A percentile compares a stretch with the other conserved stretches of the same genome.
These are phyloP conservation scores for Hiodon alosoides DNA, from an alignment of 2,113 vertebrate genomes.

Conservation along the genomic window DNA sequence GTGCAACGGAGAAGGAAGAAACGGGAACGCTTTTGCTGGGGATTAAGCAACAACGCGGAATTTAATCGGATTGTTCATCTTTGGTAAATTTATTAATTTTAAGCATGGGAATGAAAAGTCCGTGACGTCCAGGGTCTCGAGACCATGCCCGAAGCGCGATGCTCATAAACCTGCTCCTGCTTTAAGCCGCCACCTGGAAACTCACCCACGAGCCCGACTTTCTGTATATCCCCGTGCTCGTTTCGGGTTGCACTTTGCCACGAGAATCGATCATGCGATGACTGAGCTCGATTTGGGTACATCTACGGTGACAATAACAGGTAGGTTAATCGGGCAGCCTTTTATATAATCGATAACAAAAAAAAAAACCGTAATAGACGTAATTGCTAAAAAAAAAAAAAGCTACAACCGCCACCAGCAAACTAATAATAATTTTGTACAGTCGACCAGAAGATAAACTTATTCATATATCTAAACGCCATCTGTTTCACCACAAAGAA, in stretches of 20 bases:
- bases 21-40: conserved; percentile 4
- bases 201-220: conserved; percentile 40
- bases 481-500: too few relatives aligned
- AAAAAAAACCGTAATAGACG: conserved; percentile 4
- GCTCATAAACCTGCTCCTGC: conserved; percentile 41
- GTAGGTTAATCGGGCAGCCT: conserved; percentile 42
- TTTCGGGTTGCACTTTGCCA: conserved; percentile 49
- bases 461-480: too few relatives aligned
- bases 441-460: too few relatives aligned
- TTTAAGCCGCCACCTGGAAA: conserved; percentile 55
- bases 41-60: conserved; percentile 4
- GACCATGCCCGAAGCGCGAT: conserved; percentile 40
- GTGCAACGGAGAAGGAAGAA: conserved; percentile 16
- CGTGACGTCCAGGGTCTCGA: conserved; percentile 30
- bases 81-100: neutral
- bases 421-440: too few relatives aligned
- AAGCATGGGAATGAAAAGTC: conserved; percentile 34
- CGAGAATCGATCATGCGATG: conserved; percentile 67
- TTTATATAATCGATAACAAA: too few relatives aligned
- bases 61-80: conserved; percentile 13
- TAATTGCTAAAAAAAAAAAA: conserved; percentile 1
- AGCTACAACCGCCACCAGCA: too few relatives aligned
- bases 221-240: conserved; percentile 10
- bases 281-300: conserved; percentile 59
- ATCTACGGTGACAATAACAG: conserved; percentile 57